A percentile compares a stretch with the other conserved stretches of the same genome.
Evolutionary conservation across 2,888 invertebrate species (phyloP).

Genomic region (Gymnosoma rotundatum): DNA sequence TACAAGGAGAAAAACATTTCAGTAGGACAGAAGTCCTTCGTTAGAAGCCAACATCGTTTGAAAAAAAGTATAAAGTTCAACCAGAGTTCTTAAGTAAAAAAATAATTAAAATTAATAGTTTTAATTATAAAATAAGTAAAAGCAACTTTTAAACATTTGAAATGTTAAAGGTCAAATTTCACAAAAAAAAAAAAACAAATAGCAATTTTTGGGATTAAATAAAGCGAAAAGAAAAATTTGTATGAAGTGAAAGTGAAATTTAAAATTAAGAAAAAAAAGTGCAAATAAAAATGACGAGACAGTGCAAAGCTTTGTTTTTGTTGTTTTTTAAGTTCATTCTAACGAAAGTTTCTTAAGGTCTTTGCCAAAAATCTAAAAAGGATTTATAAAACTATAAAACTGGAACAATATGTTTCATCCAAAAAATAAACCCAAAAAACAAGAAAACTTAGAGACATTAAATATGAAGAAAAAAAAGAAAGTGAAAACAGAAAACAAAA

Average conservation of each 20-base stretch:
- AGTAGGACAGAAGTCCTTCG: slow-evolving; percentile 82
- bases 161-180: slow-evolving; percentile 26
- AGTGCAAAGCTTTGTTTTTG: slow-evolving; percentile 42
- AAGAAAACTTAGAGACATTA: background rate
- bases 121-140: background rate
- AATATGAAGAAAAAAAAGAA: background rate
- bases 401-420: slow-evolving; percentile 53
- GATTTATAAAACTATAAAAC: slow-evolving; percentile 9
- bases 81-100: slow-evolving; percentile 35
- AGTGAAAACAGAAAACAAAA: too few species aligned
- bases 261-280: slow-evolving; percentile 47
- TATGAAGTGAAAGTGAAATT: slow-evolving; percentile 62
- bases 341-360: slow-evolving; percentile 38
- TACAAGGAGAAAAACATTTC: slow-evolving; percentile 73
- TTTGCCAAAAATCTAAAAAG: slow-evolving; percentile 26
- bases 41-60: slow-evolving; percentile 80
- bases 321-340: slow-evolving; percentile 17
- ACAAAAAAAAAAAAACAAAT: slow-evolving; percentile 2
- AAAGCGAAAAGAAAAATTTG: slow-evolving; percentile 18
- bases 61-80: slow-evolving; percentile 41
- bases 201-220: slow-evolving; percentile 19
- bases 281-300: slow-evolving; percentile 41
- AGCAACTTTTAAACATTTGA: background rate
- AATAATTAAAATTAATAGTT: slow-evolving; percentile 26
- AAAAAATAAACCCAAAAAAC: background rate